phyloP scores from a whole-genome alignment of 2,888 invertebrate genomes.

The Ommatoiulus sabulosus region DNA sequence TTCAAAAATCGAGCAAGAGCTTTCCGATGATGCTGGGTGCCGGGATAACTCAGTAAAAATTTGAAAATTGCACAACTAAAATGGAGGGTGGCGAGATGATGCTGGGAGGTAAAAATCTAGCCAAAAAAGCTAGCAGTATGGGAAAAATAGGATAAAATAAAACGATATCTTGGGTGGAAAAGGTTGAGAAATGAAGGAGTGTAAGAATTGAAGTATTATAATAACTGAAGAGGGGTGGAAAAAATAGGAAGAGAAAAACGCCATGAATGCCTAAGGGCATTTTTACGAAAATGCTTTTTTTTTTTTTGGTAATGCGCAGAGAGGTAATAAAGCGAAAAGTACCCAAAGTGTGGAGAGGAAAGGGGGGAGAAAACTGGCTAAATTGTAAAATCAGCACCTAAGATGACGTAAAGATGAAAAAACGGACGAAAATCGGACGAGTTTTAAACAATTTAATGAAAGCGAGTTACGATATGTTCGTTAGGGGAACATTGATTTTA shows the following conservation, averaged over 20 bases:
- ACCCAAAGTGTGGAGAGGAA: not conserved
- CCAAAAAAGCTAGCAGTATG: not conserved
- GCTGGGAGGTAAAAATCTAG: not conserved
- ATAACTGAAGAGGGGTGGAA: not conserved
- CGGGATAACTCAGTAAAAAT: no score
- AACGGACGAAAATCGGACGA: not conserved
- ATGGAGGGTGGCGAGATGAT: no score
- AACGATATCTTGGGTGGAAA: constrained; percentile 32
- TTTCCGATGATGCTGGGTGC: no score
- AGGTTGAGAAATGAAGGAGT: constrained; percentile 52
- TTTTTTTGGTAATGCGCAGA: constrained; percentile 26
- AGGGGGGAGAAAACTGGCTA: not conserved
- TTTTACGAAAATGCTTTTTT: constrained; percentile 34
- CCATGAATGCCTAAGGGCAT: constrained; percentile 42
- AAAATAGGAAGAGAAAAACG: not conserved
- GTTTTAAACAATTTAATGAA: not conserved
- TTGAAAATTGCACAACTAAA: no score
- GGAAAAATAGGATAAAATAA: constrained; percentile 26
- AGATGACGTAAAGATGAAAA: not conserved
- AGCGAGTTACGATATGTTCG: constrained; percentile 4
- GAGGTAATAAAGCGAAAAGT: not conserved
- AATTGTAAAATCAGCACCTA: not conserved
- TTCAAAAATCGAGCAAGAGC: no score
- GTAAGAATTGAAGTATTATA: constrained; percentile 23
- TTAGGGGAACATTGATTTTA: not conserved